Evolutionary conservation across 2,113 vertebrate genomes (phyloP), one percentile per base, ranked within the genome.

Genomic region (Crotalus viridis): DNA sequence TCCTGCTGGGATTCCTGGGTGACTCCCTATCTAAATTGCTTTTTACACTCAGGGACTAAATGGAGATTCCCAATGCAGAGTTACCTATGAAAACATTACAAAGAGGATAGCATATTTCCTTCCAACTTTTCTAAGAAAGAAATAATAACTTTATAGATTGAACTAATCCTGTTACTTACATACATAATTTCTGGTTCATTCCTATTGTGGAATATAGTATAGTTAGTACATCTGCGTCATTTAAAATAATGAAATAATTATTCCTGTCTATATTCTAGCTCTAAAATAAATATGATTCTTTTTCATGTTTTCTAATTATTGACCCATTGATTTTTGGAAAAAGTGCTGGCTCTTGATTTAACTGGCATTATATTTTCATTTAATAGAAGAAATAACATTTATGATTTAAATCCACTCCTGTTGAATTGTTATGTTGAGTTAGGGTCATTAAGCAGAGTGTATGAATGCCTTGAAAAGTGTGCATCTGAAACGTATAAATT

Each of bases 1-100:
- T 48, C 61, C 74, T 86, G 13, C 51, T 90, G 74, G 39, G 55
- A 93, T 85, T 93, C 92, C 89, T 93, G 52, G 57, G 64, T 57
- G 87, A 46, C 69, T 61, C 12, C 54, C 90, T 46, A n/a, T 61
- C 24, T 85, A 87, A 87, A 89, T 86, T 91, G 74, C 57, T 85
- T 39, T 61, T 64, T 43, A 46, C 56, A 87, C 56, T 43, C 48
- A 55, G 91, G 74, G 26, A 92, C 39, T 91, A 19, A 86, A 54
- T 89, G 48, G 69, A 89, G 64, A 89, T 39, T 93, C 64, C 43
- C 55, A 91, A 24, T 64, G 43, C 87, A 93, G 10, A 17, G 4
- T 87, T 89, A 87, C 17, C 26, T 46, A 46, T 86, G 87, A 94
- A 92, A 92, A 87, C 87, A 86, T 69, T 51, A n/a, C 10, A 61